Conservation (phyloP, 2,113 vertebrate species). For the Bombycilla garrulus region DNA sequence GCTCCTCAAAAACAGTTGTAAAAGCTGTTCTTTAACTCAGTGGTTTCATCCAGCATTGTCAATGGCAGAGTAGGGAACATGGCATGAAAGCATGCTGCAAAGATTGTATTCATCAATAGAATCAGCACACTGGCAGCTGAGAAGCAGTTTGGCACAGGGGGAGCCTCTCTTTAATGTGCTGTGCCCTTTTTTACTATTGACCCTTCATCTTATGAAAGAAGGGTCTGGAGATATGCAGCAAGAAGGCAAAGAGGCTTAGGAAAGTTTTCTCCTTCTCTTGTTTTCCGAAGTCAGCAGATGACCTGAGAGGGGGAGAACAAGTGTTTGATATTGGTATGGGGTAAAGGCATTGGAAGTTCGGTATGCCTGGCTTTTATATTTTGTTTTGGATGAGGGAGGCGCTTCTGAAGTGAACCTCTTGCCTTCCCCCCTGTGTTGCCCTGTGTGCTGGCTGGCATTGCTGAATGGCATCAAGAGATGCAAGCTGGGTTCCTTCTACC, state of each 20-base stretch:
- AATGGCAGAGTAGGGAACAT: neutral
- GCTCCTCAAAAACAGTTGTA: neutral
- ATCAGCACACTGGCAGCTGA: neutral
- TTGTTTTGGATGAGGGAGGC: neutral
- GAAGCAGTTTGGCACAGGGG: neutral
- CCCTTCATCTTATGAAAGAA: neutral
- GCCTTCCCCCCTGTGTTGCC: fast-evolving
- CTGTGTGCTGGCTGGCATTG: neutral
- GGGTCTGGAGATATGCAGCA: neutral
- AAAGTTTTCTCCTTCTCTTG: neutral
- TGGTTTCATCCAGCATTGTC: neutral
- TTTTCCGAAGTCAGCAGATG: neutral
- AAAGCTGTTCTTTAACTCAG: neutral
- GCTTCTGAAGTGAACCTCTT: neutral
- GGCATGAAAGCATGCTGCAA: neutral
- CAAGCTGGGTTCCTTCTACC: neutral
- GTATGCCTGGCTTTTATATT: neutral
- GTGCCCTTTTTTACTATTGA: neutral
- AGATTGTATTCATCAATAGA: neutral
- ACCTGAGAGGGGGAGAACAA: neutral
- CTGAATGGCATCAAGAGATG: neutral
- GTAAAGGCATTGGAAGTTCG: neutral
- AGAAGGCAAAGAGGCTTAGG: neutral
- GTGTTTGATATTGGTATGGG: neutral
- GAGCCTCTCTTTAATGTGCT: neutral